Evolutionary conservation across 2,888 invertebrate species (phyloP), one percentile per base, ranked within the genome.

Genomic region (Girardia tigrina): DNA sequence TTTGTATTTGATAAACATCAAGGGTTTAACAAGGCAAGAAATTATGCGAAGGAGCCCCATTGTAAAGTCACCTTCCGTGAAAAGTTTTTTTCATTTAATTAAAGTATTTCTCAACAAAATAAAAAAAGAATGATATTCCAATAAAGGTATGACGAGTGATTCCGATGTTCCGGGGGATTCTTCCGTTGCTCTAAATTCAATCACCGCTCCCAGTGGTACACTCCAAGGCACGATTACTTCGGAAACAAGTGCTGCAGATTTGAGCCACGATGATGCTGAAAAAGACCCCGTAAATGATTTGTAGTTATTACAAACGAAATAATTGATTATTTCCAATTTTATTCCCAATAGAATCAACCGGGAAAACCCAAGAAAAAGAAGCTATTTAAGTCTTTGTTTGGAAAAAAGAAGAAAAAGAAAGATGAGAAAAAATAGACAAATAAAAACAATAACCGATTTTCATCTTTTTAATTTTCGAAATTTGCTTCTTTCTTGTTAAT

Each of bases 341-440:
- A 56, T 20, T 56, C 16, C 12, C 36, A 36, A 36, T 56, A 56
- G 56, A n/a, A n/a, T n/a, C 20, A 56, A 56, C n/a, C 56, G n/a
- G 56, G n/a, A 8, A 56, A 56, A 23, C 4, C 56, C 2, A 56
- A 56, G 56, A 56, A 56, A 56, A 56, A 56, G 56, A 56, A 56
- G n/a, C n/a, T 56, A 16, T 56, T 56, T 56, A 56, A 56, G 23
- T 8, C 4, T 2, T 20, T 56, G n/a, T 56, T 56, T 23, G n/a
- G 8, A 4, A 56, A 56, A 16, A 56, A 56, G n/a, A 56, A 56
- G n/a, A 56, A 56, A n/a, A 56, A 56, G 56, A 56, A 56, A 56
- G 56, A 56, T 20, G 56, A 56, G n/a, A 56, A 56, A 56, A 56
- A 56, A 56, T 56, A 56, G 23, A 56, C n/a, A n/a, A n/a, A n/a